Base-by-base conservation (phyloP, 92 coral and sea anemone genomes). In the Palythoa grandis region DNA sequence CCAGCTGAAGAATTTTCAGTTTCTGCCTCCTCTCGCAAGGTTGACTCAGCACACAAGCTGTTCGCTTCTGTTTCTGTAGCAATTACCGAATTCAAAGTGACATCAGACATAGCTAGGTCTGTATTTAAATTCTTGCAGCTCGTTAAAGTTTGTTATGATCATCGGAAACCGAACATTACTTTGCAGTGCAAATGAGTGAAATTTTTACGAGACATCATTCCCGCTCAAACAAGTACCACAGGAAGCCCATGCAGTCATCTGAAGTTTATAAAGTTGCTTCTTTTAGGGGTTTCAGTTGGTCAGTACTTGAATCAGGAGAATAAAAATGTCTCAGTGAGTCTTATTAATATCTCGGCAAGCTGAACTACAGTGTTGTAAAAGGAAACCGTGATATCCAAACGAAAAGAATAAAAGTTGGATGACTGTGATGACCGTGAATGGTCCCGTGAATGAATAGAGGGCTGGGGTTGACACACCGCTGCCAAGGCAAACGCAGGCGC, bases 91-190 rank as follows among this genome's bases (percentile, higher is more conserved):
- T 39, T 60, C 23, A 77, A 23, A 53, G 12, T 35, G 50, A n/a
- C 56, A 40, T 79, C 84, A 25, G 56, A n/a, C 61, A 67, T 79
- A n/a, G 79, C 35, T 74, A 12, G n/a, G 37, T 7, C 56, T 69
- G 39, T 69, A 29, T 12, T 69, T 24, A 25, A 69, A 25, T 69
- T 29, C 47, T 29, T 11, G 9, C 39, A 37, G 17, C 47, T 69
- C n/a, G 6, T 7, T 11, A 25, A 12, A 5, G 7, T 37, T 69
- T 16, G 19, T n/a, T 2, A 19, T 58, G 25, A 23, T 9, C 23
- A 19, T 23, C 8, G 23, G 22, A 14, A 14, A 1, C 24, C 7
- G 20, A 61, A 63, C 29, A 63, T 29, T 29, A 29, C 1, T 29
- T 29, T 29, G 35, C 35, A 0, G 35, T 29, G 35, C 35, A 29